These are phyloP conservation scores for Aphelocoma coerulescens DNA, from an alignment of 2,113 vertebrate genomes.

Conservation along the genomic window DNA sequence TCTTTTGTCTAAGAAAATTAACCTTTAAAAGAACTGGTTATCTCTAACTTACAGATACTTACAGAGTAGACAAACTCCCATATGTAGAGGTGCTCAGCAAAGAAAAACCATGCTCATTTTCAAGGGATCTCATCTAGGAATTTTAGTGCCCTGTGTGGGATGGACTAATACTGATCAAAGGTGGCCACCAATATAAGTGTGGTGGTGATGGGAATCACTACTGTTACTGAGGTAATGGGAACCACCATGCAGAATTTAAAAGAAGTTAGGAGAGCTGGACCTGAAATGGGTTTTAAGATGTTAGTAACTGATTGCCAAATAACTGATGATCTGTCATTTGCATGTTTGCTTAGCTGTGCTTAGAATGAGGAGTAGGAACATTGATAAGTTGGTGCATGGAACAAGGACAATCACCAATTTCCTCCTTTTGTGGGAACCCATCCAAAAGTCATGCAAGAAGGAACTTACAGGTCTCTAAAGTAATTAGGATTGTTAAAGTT, in stretches of 20 bases:
- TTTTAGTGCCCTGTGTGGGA: background rate
- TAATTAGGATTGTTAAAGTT: too few species aligned
- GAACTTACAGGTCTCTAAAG: too few species aligned
- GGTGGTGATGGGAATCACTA: background rate
- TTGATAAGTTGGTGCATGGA: too few species aligned
- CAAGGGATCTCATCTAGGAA: background rate
- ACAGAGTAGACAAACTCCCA: background rate
- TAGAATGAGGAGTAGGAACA: too few species aligned
- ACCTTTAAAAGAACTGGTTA: background rate
- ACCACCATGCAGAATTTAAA: background rate
- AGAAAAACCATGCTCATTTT: background rate
- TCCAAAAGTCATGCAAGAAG: too few species aligned
- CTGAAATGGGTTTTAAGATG: too few species aligned
- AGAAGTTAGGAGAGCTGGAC: background rate
- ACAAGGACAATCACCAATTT: too few species aligned
- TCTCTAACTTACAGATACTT: background rate
- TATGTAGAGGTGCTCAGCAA: background rate
- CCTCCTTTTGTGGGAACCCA: too few species aligned
- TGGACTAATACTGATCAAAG: rapidly evolving
- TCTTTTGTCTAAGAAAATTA: background rate
- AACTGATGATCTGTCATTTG: too few species aligned
- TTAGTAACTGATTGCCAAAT: too few species aligned
- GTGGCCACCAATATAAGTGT: background rate
- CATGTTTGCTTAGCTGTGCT: too few species aligned
- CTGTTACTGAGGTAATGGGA: background rate